phyloP scores from a whole-genome alignment of 2,797 vertebrate genomes.

The Todus mexicanus region DNA sequence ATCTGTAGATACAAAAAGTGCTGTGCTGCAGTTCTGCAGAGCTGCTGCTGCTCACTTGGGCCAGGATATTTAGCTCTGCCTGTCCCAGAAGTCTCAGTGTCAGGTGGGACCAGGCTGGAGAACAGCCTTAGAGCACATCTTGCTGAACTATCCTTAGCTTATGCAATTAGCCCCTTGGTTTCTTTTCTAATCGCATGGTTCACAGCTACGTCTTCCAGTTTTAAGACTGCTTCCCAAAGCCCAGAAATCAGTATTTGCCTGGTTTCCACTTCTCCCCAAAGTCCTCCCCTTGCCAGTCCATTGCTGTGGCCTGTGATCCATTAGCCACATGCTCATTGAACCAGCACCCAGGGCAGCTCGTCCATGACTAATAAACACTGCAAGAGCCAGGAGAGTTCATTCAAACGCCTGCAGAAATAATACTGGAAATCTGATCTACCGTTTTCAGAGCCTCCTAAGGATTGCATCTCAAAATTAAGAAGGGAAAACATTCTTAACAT shows the following conservation, averaged over 20 bases:
- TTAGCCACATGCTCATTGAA: background rate
- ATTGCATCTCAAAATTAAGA: background rate
- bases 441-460: background rate
- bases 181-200: background rate
- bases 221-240: background rate
- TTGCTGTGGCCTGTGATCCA: fast-evolving
- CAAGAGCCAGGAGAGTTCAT: background rate
- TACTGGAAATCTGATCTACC: background rate
- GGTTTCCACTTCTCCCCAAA: background rate
- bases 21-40: background rate
- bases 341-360: background rate
- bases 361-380: background rate
- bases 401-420: background rate
- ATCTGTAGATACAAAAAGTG: background rate
- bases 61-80: background rate
- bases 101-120: background rate
- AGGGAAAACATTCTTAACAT: conserved; percentile 31
- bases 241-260: background rate
- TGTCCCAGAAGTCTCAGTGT: background rate
- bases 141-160: background rate
- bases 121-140: fast-evolving
- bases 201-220: background rate
- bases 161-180: background rate
- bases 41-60: background rate
- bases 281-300: background rate